Evolutionary conservation across 2,888 invertebrate species (phyloP).

Genomic region (Gastrophysa polygoni): DNA sequence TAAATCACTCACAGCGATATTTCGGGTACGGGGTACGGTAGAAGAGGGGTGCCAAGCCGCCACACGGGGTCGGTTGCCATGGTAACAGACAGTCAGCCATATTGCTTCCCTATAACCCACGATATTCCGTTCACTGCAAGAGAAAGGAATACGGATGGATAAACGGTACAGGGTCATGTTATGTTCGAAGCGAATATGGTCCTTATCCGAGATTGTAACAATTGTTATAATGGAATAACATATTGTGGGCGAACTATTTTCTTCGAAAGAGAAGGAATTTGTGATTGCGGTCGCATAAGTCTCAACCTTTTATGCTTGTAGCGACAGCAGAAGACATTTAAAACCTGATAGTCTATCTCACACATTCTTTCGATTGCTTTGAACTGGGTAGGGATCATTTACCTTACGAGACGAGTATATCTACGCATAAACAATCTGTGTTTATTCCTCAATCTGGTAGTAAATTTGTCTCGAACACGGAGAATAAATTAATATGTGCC

Average conservation of each 20-base stretch:
- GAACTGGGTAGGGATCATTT: conserved; percentile 21
- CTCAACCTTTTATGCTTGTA: conserved; percentile 44
- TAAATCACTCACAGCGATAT: conserved; percentile 47
- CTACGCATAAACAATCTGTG: conserved; percentile 22
- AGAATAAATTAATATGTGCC: conserved; percentile 23
- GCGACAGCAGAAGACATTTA: conserved; percentile 39
- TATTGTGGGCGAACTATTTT: neutral
- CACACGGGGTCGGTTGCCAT: conserved; percentile 54
- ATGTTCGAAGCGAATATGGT: neutral
- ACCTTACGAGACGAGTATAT: conserved; percentile 8
- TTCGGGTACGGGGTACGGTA: conserved; percentile 33
- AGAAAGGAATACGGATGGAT: conserved; percentile 8
- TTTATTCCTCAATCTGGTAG: conserved; percentile 28
- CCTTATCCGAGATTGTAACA: neutral
- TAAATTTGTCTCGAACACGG: conserved; percentile 25
- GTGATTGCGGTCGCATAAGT: conserved; percentile 32
- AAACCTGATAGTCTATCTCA: conserved; percentile 34
- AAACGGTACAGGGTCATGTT: neutral
- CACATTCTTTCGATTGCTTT: conserved; percentile 25
- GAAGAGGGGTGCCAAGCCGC: conserved; percentile 48
- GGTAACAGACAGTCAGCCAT: conserved; percentile 53
- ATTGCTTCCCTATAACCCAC: conserved; percentile 39
- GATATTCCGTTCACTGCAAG: conserved; percentile 35
- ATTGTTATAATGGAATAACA: too few species aligned
- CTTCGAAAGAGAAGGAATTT: conserved; percentile 9